These are phyloP conservation scores for Drosophila phalerata DNA, from an alignment of 2,888 invertebrate genomes.

Conservation along the genomic window DNA sequence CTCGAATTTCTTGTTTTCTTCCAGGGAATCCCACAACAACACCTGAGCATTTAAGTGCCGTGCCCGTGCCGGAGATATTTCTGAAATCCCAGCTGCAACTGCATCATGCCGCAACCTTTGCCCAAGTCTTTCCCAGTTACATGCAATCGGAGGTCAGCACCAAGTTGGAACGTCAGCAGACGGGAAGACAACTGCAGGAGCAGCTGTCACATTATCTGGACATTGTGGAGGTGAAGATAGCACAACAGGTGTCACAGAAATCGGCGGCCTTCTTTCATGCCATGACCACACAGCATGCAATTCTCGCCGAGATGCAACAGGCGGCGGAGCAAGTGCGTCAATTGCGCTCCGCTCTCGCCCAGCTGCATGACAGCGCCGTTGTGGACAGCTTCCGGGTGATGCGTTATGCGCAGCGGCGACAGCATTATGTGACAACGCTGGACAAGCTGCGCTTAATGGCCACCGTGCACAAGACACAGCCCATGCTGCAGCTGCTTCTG, in stretches of 20 bases:
- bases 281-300: constrained; percentile 98
- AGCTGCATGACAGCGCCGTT: constrained; percentile 92
- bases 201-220: constrained; percentile 97
- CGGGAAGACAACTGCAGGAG: constrained; percentile 92
- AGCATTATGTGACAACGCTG: constrained; percentile 89
- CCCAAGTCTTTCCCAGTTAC: constrained; percentile 92
- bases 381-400: constrained; percentile 92
- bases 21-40: constrained; percentile 28
- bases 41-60: constrained; percentile 87
- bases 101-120: constrained; percentile 92
- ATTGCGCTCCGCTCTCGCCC: constrained; percentile 91
- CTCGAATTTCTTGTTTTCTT: no score
- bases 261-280: constrained; percentile 99
- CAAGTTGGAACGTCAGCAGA: constrained; percentile 82
- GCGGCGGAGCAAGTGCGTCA: constrained; percentile 92
- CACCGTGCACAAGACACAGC: constrained; percentile 98
- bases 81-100: constrained; percentile 92
- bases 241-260: constrained; percentile 90
- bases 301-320: constrained; percentile 96
- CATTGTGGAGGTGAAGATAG: constrained; percentile 90
- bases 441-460: constrained; percentile 95
- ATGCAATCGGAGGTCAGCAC: constrained; percentile 69
- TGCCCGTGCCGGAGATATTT: constrained; percentile 95
- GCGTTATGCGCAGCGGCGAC: constrained; percentile 89
- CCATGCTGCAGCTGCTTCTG: constrained; percentile 96